A percentile compares a stretch with the other conserved stretches of the same genome.
phyloP scores from a whole-genome alignment of 2,113 vertebrate genomes.

The Peromyscus leucopus region DNA sequence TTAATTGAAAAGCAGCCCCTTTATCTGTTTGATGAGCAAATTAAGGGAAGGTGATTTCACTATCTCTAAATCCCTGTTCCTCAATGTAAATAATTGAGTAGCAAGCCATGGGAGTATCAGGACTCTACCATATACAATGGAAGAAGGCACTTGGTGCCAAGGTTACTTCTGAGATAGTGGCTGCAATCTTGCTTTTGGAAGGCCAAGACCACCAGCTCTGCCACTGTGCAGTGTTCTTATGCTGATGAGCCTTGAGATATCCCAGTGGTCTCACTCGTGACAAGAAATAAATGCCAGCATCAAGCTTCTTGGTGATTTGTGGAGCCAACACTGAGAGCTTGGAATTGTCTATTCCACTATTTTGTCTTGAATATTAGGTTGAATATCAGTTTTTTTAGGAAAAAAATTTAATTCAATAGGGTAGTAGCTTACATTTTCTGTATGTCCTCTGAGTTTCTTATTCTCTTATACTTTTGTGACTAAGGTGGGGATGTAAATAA shows the following conservation, averaged over 20 bases:
- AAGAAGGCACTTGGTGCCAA: not conserved
- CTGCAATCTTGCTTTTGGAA: not conserved
- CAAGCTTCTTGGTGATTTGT: not conserved
- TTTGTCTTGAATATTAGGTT: not conserved
- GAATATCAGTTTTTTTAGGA: not conserved
- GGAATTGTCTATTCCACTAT: not conserved
- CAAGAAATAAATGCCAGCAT: not conserved
- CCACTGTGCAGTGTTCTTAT: not conserved
- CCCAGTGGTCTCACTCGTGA: not conserved
- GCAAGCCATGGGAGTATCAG: not conserved
- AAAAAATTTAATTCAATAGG: not conserved
- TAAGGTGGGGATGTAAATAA: not conserved
- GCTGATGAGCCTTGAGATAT: not conserved
- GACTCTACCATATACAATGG: not conserved
- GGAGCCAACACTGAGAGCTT: not conserved
- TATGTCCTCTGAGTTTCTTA: not conserved
- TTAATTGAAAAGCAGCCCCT: not conserved
- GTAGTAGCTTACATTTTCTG: not conserved
- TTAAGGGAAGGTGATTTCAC: constrained; percentile 35
- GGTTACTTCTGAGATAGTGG: not conserved
- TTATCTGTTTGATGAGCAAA: constrained; percentile 20
- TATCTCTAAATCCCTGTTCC: not conserved
- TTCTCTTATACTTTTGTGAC: constrained; percentile 12
- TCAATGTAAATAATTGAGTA: constrained; percentile 11
- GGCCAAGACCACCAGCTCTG: not conserved